These are phyloP conservation scores for Corella eumyota DNA, from an alignment of 23 tunicate species.

Conservation along the genomic window DNA sequence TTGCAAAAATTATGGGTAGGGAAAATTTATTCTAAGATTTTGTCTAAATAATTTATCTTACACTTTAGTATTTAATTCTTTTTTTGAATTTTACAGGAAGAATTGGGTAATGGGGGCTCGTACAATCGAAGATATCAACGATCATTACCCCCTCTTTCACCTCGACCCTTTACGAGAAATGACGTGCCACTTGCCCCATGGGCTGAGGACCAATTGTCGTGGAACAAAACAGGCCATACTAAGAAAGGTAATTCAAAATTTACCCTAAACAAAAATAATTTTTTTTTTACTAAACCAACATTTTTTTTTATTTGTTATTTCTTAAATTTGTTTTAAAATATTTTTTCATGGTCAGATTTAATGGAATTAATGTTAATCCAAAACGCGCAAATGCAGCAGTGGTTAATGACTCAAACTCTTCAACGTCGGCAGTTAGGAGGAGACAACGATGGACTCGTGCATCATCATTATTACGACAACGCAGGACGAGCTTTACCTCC, in stretches of 20 bases:
- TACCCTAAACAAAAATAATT: not conserved
- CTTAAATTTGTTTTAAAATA: not conserved
- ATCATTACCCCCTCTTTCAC: constrained; percentile 69
- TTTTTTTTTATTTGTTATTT: not conserved
- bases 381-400: constrained; percentile 95
- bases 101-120: constrained; percentile 58
- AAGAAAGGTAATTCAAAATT: constrained; percentile 50
- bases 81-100: constrained; percentile 41
- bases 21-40: not conserved
- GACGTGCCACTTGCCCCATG: constrained; percentile 35
- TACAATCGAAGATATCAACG: constrained; percentile 14
- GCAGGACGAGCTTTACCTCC: constrained; percentile 63
- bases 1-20: constrained; percentile 89
- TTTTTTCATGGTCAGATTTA: constrained; percentile 24
- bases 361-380: constrained; percentile 94
- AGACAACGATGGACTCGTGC: constrained; percentile 24
- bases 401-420: constrained; percentile 91
- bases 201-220: constrained; percentile 33
- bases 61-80: too few species aligned
- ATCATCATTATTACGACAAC: constrained; percentile 57
- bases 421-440: constrained; percentile 25
- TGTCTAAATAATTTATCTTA: too few species aligned
- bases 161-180: constrained; percentile 16
- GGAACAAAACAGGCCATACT: constrained; percentile 75
- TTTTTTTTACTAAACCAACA: not conserved